These are phyloP conservation scores for Cottus gobio DNA, from an alignment of 2,113 vertebrate genomes.

Conservation along the genomic window DNA sequence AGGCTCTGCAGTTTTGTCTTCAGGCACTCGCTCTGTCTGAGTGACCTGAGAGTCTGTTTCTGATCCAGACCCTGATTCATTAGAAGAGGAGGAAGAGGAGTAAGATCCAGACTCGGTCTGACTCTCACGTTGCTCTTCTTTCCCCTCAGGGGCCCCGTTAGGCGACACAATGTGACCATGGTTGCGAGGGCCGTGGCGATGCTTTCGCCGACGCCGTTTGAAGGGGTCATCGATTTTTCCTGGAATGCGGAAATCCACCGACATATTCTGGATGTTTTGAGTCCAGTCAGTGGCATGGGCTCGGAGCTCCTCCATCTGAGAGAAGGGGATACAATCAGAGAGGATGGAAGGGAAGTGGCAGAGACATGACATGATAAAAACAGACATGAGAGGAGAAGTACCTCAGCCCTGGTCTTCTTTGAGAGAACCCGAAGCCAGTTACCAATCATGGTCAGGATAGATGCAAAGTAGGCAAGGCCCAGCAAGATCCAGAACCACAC, in stretches of 20 bases:
- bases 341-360: neutral
- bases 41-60: conserved; percentile 79
- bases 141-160: conserved; percentile 32
- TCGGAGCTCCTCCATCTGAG: conserved; percentile 90
- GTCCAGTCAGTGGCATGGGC: conserved; percentile 92
- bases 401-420: conserved; percentile 88
- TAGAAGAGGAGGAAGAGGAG: conserved; percentile 74
- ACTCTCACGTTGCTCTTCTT: conserved; percentile 41
- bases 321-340: conserved; percentile 23
- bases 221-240: conserved; percentile 84
- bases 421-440: conserved; percentile 92
- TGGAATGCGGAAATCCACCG: conserved; percentile 85
- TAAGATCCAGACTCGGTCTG: conserved; percentile 74
- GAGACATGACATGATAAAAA: conserved; percentile 6
- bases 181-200: conserved; percentile 65
- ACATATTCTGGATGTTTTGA: conserved; percentile 88
- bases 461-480: conserved; percentile 93
- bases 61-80: conserved; percentile 75
- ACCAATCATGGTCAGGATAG: conserved; percentile 91
- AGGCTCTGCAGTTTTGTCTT: conserved; percentile 49
- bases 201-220: conserved; percentile 71
- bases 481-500: conserved; percentile 95
- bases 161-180: conserved; percentile 55
- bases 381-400: conserved; percentile 34
- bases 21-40: conserved; percentile 76